Percentiles rank a stretch among this genome's conserved stretches.
Evolutionary conservation across 37 sponge, comb jelly and placozoan genomes (phyloP).

Genomic region (Eunapius fragilis): DNA sequence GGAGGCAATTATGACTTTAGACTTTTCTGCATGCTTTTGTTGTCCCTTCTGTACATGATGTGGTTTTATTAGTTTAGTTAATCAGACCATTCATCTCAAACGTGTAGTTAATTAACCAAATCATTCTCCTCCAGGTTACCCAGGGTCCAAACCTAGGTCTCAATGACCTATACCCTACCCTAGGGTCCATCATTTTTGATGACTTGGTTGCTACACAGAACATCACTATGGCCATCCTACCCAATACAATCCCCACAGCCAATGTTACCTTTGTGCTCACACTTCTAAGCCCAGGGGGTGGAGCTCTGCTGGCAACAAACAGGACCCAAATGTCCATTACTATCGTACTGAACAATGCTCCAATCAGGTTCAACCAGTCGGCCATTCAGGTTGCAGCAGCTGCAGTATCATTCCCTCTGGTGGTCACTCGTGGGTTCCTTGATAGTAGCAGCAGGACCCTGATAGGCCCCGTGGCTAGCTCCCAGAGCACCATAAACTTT

Average conservation of each 20-base stretch:
- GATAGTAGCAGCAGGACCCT: constrained; percentile 46
- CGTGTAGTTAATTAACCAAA: not conserved
- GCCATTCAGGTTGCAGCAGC: constrained; percentile 22
- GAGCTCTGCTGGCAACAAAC: constrained; percentile 41
- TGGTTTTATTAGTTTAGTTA: too few species aligned
- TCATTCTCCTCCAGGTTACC: constrained; percentile 2
- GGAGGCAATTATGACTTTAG: too few species aligned
- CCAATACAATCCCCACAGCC: constrained; percentile 74
- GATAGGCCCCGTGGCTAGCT: constrained; percentile 3
- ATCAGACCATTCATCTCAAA: not conserved
- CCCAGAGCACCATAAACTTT: constrained; percentile 42
- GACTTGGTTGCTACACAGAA: constrained; percentile 11
- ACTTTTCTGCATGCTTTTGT: not conserved
- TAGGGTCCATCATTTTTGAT: constrained; percentile 55
- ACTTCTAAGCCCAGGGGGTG: constrained; percentile 62
- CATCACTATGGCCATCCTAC: constrained; percentile 30
- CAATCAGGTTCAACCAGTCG: constrained; percentile 48
- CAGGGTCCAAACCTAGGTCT: constrained; percentile 35
- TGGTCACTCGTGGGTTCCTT: constrained; percentile 62
- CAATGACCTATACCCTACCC: constrained; percentile 45
- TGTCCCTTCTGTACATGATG: too few species aligned
- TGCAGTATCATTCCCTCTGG: constrained; percentile 43
- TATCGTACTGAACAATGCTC: constrained; percentile 70
- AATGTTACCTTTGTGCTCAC: constrained; percentile 65
- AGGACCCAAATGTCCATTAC: constrained; percentile 46